These are phyloP conservation scores for Luperina testacea DNA, from an alignment of 2,888 invertebrate genomes.

Conservation along the genomic window DNA sequence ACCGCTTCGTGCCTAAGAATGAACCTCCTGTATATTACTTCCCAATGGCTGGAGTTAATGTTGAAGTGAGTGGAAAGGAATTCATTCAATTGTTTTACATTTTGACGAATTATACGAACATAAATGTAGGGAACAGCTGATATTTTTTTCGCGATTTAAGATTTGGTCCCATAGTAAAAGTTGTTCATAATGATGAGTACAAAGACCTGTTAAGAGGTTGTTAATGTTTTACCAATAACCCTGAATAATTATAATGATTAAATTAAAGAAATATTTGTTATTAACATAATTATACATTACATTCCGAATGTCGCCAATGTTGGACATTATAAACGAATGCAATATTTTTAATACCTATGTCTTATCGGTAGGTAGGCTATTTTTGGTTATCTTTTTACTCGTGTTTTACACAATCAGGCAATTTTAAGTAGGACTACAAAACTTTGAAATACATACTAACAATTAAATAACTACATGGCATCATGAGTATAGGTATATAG, in stretches of 20 bases:
- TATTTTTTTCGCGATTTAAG: no score
- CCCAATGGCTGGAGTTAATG: conserved; percentile 93
- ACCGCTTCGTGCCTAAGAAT: conserved; percentile 94
- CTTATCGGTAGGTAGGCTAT: conserved; percentile 15
- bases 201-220: no score
- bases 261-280: neutral
- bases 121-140: no score
- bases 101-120: no score
- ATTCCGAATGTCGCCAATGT: neutral
- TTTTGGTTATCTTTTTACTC: conserved; percentile 13
- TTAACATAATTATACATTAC: neutral
- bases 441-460: neutral
- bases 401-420: neutral
- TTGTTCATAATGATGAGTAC: no score
- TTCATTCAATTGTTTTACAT: neutral
- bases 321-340: neutral
- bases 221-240: no score
- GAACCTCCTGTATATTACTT: conserved; percentile 93
- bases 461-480: neutral
- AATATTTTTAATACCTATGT: neutral
- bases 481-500: neutral
- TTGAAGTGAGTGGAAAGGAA: conserved; percentile 92
- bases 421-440: neutral
- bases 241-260: no score
- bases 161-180: no score